A percentile compares a stretch with the other conserved stretches of the same genome.
Conservation (phyloP, 1,140 invertebrate genomes). For the Halesus radiatus region DNA sequence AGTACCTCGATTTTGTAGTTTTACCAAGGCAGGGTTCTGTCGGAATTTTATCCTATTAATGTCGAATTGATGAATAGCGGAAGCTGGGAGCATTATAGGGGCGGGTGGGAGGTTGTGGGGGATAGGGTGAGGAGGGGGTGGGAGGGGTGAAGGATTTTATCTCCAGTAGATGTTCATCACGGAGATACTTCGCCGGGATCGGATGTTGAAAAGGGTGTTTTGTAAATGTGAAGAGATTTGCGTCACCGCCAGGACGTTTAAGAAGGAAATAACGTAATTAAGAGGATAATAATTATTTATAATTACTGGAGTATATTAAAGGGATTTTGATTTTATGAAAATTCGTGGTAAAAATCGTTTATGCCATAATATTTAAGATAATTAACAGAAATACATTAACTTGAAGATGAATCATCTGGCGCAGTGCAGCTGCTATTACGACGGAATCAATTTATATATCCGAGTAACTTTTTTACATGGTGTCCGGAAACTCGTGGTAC, state of each 20-base stretch:
- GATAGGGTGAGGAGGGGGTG: background rate
- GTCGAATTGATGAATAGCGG: constrained; percentile 58
- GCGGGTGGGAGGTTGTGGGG: background rate
- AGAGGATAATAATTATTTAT: constrained; percentile 34
- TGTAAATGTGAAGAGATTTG: constrained; percentile 44
- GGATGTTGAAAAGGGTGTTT: constrained; percentile 34
- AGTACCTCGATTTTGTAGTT: background rate
- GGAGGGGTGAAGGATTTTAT: constrained; percentile 28
- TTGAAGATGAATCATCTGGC: too few relatives aligned
- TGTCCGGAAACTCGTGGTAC: too few relatives aligned
- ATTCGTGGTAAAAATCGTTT: too few relatives aligned
- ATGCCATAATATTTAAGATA: too few relatives aligned
- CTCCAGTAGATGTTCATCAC: constrained; percentile 35
- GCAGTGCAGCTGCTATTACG: too few relatives aligned
- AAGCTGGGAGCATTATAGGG: constrained; percentile 28
- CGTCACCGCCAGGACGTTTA: constrained; percentile 42
- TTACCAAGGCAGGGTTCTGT: background rate
- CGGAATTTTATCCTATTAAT: constrained; percentile 58
- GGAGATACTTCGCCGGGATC: constrained; percentile 29
- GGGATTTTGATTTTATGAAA: too few relatives aligned
- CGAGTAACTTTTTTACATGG: too few relatives aligned
- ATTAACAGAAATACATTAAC: too few relatives aligned
- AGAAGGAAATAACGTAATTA: constrained; percentile 33
- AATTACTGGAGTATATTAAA: constrained; percentile 5
- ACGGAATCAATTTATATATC: too few relatives aligned